Evolutionary conservation across 2,113 vertebrate species (phyloP).

Genomic region (Corythaixoides concolor): DNA sequence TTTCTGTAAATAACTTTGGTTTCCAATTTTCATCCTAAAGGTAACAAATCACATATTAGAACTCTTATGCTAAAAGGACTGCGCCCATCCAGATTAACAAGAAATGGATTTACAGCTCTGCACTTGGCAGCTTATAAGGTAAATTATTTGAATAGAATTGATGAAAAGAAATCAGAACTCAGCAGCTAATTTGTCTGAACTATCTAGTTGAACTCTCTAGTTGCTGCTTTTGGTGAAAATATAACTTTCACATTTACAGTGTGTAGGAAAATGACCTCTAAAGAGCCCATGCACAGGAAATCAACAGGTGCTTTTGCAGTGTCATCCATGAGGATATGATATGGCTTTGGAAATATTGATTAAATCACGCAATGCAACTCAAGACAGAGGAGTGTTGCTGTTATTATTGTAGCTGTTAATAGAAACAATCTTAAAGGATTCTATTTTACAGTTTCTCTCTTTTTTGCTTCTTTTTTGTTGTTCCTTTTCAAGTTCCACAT

Average conservation of each 20-base stretch:
- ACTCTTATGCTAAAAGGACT: conserved; percentile 91
- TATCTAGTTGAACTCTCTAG: background rate
- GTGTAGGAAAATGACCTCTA: background rate
- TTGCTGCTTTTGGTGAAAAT: background rate
- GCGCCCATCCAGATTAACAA: conserved; percentile 88
- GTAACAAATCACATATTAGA: conserved; percentile 87
- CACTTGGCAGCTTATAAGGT: conserved; percentile 92
- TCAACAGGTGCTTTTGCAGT: background rate
- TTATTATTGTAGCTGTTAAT: background rate
- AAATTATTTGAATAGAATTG: background rate
- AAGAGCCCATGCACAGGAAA: background rate
- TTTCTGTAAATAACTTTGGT: background rate
- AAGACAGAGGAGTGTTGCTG: background rate
- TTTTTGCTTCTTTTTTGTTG: background rate
- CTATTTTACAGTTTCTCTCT: background rate
- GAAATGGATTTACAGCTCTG: conserved; percentile 92
- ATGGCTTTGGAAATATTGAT: background rate
- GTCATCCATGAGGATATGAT: background rate
- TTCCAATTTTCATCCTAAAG: conserved; percentile 66
- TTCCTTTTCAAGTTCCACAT: background rate
- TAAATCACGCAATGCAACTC: background rate
- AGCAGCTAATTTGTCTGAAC: background rate
- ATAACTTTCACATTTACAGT: background rate
- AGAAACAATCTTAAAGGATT: background rate
- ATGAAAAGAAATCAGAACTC: background rate